These are phyloP conservation scores for Penaeus monodon DNA, from an alignment of 2,888 invertebrate genomes.

Conservation along the genomic window DNA sequence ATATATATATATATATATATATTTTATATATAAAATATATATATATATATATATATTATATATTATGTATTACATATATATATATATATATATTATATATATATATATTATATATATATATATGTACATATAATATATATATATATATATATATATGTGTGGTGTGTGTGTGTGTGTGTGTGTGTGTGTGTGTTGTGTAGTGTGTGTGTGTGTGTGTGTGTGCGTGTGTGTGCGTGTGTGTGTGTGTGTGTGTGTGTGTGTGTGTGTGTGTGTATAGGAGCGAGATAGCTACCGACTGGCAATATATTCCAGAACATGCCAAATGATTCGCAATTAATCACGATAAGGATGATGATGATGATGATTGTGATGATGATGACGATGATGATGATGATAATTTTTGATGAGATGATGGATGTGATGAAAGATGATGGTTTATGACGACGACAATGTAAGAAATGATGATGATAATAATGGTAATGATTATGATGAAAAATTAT, in stretches of 20 bases:
- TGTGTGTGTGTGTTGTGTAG: not conserved
- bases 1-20: not conserved
- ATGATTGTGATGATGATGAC: too few species aligned
- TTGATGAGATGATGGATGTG: too few species aligned
- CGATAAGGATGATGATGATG: too few species aligned
- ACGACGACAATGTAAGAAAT: too few species aligned
- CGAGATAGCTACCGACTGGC: too few species aligned
- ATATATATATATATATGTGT: slow-evolving; percentile 17
- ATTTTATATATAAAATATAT: too few species aligned
- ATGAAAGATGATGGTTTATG: too few species aligned
- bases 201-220: not conserved
- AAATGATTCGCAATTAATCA: too few species aligned
- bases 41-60: slow-evolving; percentile 18
- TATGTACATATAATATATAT: slow-evolving; percentile 9
- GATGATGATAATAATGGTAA: too few species aligned
- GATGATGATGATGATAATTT: too few species aligned
- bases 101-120: not conserved
- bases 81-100: slow-evolving; percentile 12
- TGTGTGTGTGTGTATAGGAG: not conserved
- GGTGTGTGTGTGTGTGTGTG: not conserved
- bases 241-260: not conserved
- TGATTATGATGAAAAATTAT: too few species aligned
- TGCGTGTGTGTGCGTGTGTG: not conserved
- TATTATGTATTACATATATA: not conserved
- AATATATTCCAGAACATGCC: not conserved